Base-by-base conservation (phyloP, 2,888 invertebrate species). In the Odontomyia ornata region DNA sequence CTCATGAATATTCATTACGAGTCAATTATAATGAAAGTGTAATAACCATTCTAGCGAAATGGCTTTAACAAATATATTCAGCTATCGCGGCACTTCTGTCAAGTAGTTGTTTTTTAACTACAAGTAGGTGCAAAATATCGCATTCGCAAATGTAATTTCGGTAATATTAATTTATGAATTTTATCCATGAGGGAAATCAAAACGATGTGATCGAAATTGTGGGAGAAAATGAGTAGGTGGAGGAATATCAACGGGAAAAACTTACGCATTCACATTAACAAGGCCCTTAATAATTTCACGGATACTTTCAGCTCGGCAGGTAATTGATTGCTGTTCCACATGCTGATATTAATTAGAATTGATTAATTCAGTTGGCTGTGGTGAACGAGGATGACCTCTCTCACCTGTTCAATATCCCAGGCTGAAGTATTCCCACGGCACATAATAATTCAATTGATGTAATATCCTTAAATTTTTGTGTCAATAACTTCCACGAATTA, bases 241-340 rank as follows among this genome's bases (percentile, higher is more conserved):
- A 15, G 13, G 18, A 4, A 4, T 52, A 52, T 52, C 13, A 52
- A 18, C 60, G 60, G 13, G 21, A n/a, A n/a, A n/a, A n/a, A n/a
- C n/a, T n/a, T n/a, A n/a, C n/a, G n/a, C n/a, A n/a, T n/a, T n/a
- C n/a, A n/a, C n/a, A n/a, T 5, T 23, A 23, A 52, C 15, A 13
- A 15, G 52, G 15, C n/a, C 18, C 15, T 18, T 7, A 60, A 60
- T 60, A 60, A 52, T 60, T 60, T 23, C 21, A 21, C 23, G 60
- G 60, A 60, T 25, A 60, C 15, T 60, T 23, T 60, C 60, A 23
- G 60, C 25, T 7, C 25, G 18, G 60, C 23, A 60, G n/a, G 60
- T 60, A 60, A 60, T 60, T 60, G 60, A 60, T 60, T 60, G 60
- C 60, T 7, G 23, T 60, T 60, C 23, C 25, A 60, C 60, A 60